Conservation (phyloP, 2,113 vertebrate genomes). For the Rhea americana region DNA sequence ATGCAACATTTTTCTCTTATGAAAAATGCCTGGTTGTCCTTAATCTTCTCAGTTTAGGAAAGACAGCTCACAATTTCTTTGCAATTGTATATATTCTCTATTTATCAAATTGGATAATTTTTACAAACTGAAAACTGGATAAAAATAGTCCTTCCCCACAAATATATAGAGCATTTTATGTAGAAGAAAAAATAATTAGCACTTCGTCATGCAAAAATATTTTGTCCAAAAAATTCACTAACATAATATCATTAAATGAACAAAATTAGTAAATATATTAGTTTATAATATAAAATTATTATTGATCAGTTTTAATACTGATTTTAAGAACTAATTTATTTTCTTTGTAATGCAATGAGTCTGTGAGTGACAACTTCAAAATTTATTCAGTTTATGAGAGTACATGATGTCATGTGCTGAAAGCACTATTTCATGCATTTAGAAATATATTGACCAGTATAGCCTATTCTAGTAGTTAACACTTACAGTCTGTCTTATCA, state of each 20-base stretch:
- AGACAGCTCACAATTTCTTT: not conserved
- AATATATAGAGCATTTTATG: not conserved
- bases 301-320: not conserved
- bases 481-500: too few relatives aligned
- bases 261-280: not conserved
- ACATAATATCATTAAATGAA: not conserved
- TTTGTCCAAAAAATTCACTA: not conserved
- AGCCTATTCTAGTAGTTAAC: not conserved
- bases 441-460: not conserved
- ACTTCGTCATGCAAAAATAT: not conserved
- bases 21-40: not conserved
- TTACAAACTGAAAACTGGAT: not conserved
- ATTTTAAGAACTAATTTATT: not conserved
- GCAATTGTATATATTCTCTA: not conserved
- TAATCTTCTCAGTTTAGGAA: not conserved
- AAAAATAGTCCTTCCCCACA: not conserved
- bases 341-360: not conserved
- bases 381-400: not conserved
- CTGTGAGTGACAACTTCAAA: not conserved
- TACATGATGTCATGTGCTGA: not conserved
- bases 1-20: not conserved
- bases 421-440: not conserved
- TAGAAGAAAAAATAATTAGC: not conserved
- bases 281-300: not conserved
- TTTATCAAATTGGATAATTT: not conserved